These are phyloP conservation scores for Drosophila phalerata DNA, from an alignment of 2,888 invertebrate genomes.

Conservation along the genomic window DNA sequence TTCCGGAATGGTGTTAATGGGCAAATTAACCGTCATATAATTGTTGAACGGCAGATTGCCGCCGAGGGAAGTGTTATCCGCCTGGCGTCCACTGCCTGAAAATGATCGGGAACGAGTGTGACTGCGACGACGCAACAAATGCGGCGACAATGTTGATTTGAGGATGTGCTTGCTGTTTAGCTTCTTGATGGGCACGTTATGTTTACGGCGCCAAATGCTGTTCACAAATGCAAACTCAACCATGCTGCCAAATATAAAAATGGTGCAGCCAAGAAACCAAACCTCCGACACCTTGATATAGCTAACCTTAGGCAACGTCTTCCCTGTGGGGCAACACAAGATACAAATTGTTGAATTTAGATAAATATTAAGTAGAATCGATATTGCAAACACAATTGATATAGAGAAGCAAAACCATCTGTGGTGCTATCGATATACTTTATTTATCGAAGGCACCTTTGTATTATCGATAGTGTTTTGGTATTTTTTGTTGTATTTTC, in stretches of 20 bases:
- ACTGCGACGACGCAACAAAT: constrained; percentile 90
- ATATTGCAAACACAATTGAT: no score
- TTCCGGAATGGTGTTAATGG: constrained; percentile 76
- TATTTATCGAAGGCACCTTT: no score
- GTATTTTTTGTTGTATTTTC: no score
- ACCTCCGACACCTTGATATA: constrained; percentile 96
- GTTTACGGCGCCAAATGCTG: constrained; percentile 93
- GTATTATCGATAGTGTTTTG: no score
- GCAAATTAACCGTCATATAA: constrained; percentile 90
- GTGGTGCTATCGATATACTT: no score
- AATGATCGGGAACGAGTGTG: constrained; percentile 90
- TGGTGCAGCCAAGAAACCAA: constrained; percentile 94
- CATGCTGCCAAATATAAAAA: constrained; percentile 93
- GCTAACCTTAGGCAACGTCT: constrained; percentile 94
- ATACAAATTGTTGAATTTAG: background rate
- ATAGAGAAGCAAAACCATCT: no score
- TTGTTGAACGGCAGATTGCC: constrained; percentile 89
- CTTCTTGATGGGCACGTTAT: constrained; percentile 84
- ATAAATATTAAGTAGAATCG: background rate
- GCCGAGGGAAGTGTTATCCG: constrained; percentile 85
- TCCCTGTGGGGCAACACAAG: constrained; percentile 84
- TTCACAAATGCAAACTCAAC: constrained; percentile 96
- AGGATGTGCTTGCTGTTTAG: constrained; percentile 92
- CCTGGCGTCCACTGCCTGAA: constrained; percentile 61
- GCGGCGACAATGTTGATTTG: constrained; percentile 93